A percentile compares a stretch with the other conserved stretches of the same genome.
Conservation (phyloP, 2,888 invertebrate genomes). For the Ennomos fuscantarius region DNA sequence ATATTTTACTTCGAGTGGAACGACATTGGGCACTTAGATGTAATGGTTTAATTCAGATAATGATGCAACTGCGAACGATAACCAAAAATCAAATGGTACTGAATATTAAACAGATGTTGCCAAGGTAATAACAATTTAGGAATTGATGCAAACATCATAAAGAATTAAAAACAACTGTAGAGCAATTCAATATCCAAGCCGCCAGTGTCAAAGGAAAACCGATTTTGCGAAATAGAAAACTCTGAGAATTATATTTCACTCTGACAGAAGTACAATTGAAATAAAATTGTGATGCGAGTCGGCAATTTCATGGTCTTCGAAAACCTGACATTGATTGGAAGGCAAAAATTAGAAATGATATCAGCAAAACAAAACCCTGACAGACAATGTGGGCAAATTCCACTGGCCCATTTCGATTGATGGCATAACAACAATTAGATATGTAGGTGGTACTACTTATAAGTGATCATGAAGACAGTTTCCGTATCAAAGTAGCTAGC, state of each 20-base stretch:
- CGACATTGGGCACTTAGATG: conserved; percentile 51
- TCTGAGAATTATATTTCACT: no score
- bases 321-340: conserved; percentile 11
- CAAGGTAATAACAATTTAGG: conserved; percentile 34
- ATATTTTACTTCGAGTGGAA: conserved; percentile 48
- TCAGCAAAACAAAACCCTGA: conserved; percentile 41
- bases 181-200: background rate
- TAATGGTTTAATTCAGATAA: conserved; percentile 49
- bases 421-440: conserved; percentile 47
- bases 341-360: conserved; percentile 21
- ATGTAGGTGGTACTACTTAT: conserved; percentile 27
- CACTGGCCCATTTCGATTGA: conserved; percentile 56
- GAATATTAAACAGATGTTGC: conserved; percentile 46
- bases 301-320: background rate
- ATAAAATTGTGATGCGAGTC: background rate
- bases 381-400: conserved; percentile 53
- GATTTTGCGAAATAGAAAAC: no score
- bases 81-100: conserved; percentile 41
- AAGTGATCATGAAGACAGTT: conserved; percentile 53
- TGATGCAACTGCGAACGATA: conserved; percentile 45
- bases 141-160: conserved; percentile 26
- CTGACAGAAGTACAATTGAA: no score
- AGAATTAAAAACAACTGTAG: conserved; percentile 30
- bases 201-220: no score
- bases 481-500: conserved; percentile 54